phyloP scores from a whole-genome alignment of 2,113 vertebrate genomes.

The Thermophis baileyi region DNA sequence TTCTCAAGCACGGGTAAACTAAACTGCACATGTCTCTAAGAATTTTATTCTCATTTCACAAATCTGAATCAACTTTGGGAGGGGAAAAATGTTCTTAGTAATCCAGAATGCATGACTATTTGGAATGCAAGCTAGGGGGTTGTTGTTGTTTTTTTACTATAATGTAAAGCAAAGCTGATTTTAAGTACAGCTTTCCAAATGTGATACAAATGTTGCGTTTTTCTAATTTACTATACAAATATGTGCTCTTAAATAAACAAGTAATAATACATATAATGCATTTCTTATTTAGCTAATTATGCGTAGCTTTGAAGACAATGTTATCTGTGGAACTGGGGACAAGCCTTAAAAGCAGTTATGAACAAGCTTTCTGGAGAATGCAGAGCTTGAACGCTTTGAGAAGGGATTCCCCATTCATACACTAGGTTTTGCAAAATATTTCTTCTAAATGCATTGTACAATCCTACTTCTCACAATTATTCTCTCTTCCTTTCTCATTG shows the following conservation, averaged over 20 bases:
- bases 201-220: not conserved
- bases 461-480: not conserved
- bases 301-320: not conserved
- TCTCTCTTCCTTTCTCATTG: not conserved
- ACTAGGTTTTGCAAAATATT: not conserved
- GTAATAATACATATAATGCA: not conserved
- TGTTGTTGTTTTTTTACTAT: not conserved
- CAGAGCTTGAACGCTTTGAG: not conserved
- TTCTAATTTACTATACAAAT: not conserved
- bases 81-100: not conserved
- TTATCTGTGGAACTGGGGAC: not conserved
- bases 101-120: not conserved
- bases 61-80: not conserved
- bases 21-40: not conserved
- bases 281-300: not conserved
- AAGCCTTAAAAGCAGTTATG: not conserved
- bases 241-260: not conserved
- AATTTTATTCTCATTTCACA: not conserved
- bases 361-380: not conserved
- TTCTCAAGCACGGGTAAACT: not conserved
- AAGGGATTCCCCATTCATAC: not conserved
- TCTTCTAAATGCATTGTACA: not conserved
- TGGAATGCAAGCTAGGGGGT: not conserved
- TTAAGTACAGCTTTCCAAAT: not conserved
- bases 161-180: not conserved